These are phyloP conservation scores for Crossocerus cetratus DNA, from an alignment of 2,888 invertebrate genomes.

Conservation along the genomic window DNA sequence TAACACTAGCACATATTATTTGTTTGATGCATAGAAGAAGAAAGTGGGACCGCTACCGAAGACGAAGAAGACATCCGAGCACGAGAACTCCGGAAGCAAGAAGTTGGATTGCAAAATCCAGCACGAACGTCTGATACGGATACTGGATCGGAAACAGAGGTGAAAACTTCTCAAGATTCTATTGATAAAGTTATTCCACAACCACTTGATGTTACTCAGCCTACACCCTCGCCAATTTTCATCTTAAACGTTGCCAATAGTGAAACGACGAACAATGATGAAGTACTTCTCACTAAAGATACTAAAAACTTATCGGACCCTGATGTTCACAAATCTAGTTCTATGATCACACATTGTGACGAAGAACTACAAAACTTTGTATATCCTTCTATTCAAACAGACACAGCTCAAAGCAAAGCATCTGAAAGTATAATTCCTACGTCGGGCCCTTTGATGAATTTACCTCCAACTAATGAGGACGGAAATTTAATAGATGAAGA, in stretches of 20 bases:
- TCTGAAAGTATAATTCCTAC: constrained; percentile 41
- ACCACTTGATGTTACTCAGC: constrained; percentile 23
- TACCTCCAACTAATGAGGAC: neutral
- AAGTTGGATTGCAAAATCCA: constrained; percentile 83
- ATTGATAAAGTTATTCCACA: constrained; percentile 48
- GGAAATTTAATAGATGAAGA: constrained; percentile 8
- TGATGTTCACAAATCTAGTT: constrained; percentile 15
- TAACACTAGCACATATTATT: neutral
- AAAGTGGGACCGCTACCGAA: constrained; percentile 85
- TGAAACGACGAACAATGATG: constrained; percentile 19
- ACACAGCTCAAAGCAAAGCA: constrained; percentile 11
- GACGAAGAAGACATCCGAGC: constrained; percentile 85
- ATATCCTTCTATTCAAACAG: constrained; percentile 10
- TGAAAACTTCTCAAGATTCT: constrained; percentile 77
- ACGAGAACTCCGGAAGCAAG: constrained; percentile 83
- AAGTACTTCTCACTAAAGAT: constrained; percentile 14
- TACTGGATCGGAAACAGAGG: constrained; percentile 85
- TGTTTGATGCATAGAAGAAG: constrained; percentile 78
- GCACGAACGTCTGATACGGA: constrained; percentile 82
- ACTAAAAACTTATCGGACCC: constrained; percentile 5
- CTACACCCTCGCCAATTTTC: neutral
- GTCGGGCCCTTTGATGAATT: constrained; percentile 1
- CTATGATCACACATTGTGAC: constrained; percentile 5
- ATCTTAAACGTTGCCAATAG: constrained; percentile 20
- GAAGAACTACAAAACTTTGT: constrained; percentile 10